Evolutionary conservation across 2,113 vertebrate species (phyloP).

Genomic region (Platysternon megacephalum): DNA sequence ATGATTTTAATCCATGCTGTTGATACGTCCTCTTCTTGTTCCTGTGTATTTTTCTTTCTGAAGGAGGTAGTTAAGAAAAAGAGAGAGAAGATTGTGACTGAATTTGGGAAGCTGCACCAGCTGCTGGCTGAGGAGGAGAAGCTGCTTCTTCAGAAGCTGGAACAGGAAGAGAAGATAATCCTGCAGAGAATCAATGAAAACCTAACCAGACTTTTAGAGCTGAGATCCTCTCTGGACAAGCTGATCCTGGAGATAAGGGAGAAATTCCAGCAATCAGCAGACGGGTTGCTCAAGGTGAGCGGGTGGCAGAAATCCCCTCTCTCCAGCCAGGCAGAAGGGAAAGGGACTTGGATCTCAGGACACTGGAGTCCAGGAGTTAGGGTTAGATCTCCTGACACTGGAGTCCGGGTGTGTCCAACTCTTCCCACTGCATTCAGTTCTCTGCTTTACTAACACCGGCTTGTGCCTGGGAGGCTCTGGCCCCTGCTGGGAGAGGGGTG

Average conservation of each 20-base stretch:
- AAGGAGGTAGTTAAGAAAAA: constrained; percentile 62
- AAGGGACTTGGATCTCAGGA: neutral
- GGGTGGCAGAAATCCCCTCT: neutral
- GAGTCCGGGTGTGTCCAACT: neutral
- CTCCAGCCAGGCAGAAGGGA: neutral
- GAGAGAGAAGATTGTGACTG: constrained; percentile 39
- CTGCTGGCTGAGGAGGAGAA: constrained; percentile 59
- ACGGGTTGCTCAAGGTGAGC: constrained; percentile 58
- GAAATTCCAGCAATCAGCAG: constrained; percentile 31
- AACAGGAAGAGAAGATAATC: constrained; percentile 62
- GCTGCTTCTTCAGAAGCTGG: constrained; percentile 62
- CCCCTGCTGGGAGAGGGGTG: neutral
- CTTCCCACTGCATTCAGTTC: neutral
- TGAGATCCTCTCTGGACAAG: constrained; percentile 45
- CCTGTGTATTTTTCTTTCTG: neutral
- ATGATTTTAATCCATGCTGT: neutral
- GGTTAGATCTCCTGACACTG: neutral
- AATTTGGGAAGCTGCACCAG: constrained; percentile 65
- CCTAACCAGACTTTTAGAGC: constrained; percentile 19
- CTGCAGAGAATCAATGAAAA: constrained; percentile 59
- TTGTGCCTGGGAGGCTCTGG: neutral
- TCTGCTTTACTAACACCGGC: neutral
- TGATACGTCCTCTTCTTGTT: accelerated
- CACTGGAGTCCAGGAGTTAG: neutral
- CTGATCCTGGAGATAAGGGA: constrained; percentile 58